Evolutionary conservation across 2,113 vertebrate species (phyloP).

Genomic region (Hassar affinis): DNA sequence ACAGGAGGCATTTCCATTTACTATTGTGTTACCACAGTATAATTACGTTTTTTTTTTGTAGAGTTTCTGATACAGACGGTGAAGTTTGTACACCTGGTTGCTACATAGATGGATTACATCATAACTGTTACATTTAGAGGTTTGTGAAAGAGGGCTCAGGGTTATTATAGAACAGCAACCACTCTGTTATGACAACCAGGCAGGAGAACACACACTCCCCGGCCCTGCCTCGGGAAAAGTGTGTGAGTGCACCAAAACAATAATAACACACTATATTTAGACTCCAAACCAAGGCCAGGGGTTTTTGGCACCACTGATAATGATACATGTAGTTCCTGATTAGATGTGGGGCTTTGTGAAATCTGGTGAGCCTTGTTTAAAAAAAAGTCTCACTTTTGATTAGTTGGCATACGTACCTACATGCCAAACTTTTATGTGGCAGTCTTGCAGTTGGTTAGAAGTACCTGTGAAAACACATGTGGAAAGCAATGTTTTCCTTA

Average conservation of each 20-base stretch:
- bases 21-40: not conserved
- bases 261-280: conserved; percentile 33
- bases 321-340: not conserved
- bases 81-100: conserved; percentile 3
- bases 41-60: not conserved
- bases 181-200: conserved; percentile 42
- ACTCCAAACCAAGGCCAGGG: not conserved
- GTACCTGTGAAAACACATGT: not conserved
- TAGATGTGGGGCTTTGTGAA: not conserved
- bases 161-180: conserved; percentile 37
- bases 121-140: not conserved
- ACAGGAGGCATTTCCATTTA: conserved; percentile 26
- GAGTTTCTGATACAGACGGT: not conserved
- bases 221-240: not conserved
- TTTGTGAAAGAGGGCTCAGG: conserved; percentile 19
- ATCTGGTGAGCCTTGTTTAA: not conserved
- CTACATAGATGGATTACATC: conserved; percentile 8
- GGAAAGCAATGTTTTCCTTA: not conserved
- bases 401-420: not conserved
- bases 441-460: not conserved
- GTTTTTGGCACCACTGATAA: conserved; percentile 23
- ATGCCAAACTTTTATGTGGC: not conserved
- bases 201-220: conserved; percentile 24
- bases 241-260: conserved; percentile 18
- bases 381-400: not conserved